phyloP scores from a whole-genome alignment of 1,140 invertebrate species.

The Drosophila simulans region DNA sequence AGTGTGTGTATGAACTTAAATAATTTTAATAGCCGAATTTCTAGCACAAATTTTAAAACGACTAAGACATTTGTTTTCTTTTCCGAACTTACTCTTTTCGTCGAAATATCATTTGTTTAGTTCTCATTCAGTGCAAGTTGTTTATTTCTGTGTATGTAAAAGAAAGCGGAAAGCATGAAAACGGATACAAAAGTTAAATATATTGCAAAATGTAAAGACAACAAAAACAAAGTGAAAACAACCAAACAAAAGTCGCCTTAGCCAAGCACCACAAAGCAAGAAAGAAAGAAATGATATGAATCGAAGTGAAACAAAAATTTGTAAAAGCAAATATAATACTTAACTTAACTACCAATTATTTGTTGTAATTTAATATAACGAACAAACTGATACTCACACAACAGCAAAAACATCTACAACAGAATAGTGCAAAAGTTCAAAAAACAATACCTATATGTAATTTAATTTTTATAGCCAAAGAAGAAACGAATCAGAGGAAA shows the following conservation, averaged over 20 bases:
- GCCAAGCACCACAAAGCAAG: slow-evolving; percentile 81
- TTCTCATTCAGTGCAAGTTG: slow-evolving; percentile 52
- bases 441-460: slow-evolving; percentile 62
- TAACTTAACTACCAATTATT: slow-evolving; percentile 70
- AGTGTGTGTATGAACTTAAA: slow-evolving; percentile 72
- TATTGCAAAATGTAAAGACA: slow-evolving; percentile 78
- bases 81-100: slow-evolving; percentile 15
- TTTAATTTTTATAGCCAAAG: slow-evolving; percentile 84
- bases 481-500: slow-evolving; percentile 34
- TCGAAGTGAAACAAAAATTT: slow-evolving; percentile 56
- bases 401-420: slow-evolving; percentile 58
- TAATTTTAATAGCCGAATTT: slow-evolving; percentile 84
- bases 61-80: slow-evolving; percentile 34
- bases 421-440: slow-evolving; percentile 80
- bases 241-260: slow-evolving; percentile 84
- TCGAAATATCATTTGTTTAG: slow-evolving; percentile 7
- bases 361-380: slow-evolving; percentile 66
- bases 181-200: slow-evolving; percentile 70
- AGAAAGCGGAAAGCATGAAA: slow-evolving; percentile 38
- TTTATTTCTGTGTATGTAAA: slow-evolving; percentile 53
- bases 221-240: slow-evolving; percentile 67
- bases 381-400: slow-evolving; percentile 46
- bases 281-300: slow-evolving; percentile 52
- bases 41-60: slow-evolving; percentile 74
- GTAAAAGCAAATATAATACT: slow-evolving; percentile 64